Conservation (phyloP, 2,113 vertebrate species). For the Platysternon megacephalum region DNA sequence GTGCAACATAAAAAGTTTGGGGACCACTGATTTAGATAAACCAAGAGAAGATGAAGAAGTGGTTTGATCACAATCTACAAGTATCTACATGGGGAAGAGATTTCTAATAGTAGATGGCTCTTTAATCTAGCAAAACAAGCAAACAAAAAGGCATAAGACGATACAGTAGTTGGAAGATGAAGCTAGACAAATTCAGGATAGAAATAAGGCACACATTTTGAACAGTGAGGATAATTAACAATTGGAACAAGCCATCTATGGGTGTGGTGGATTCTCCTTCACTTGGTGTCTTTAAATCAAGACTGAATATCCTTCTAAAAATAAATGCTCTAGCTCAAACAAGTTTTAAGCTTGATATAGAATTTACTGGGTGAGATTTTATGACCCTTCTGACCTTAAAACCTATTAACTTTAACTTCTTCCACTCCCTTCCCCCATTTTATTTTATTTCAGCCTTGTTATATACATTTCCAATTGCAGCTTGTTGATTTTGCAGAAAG, state of each 20-base stretch:
- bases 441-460: neutral
- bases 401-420: neutral
- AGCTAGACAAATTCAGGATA: neutral
- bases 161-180: neutral
- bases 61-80: neutral
- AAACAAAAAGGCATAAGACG: neutral
- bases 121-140: neutral
- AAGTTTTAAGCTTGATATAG: neutral
- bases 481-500: neutral
- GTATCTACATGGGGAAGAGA: neutral
- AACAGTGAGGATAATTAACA: neutral
- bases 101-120: neutral
- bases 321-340: neutral
- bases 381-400: neutral
- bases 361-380: neutral
- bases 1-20: too few relatives aligned
- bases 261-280: neutral
- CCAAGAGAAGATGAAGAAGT: neutral
- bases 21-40: neutral
- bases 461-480: neutral
- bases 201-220: neutral
- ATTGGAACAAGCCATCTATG: neutral
- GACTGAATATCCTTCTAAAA: neutral
- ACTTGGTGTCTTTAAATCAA: neutral
- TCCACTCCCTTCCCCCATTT: neutral